phyloP scores from a whole-genome alignment of 1,140 invertebrate genomes.

The Colletes gigas region DNA sequence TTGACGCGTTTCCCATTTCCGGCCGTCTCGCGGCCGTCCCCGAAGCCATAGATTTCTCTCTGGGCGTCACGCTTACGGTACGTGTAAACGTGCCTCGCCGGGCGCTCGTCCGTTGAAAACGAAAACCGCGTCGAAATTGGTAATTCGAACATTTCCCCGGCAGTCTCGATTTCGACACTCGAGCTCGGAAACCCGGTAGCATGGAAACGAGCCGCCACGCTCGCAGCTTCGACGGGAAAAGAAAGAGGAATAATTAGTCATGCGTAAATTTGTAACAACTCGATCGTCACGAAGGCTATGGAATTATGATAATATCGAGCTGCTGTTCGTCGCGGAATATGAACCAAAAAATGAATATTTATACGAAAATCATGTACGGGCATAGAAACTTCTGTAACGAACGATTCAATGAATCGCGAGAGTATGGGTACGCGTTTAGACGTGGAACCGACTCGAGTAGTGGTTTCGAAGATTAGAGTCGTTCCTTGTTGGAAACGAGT shows the following conservation, averaged over 20 bases:
- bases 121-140: conserved; percentile 37
- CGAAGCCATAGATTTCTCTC: conserved; percentile 37
- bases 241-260: conserved; percentile 14
- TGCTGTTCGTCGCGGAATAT: too few relatives aligned
- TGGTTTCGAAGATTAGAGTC: not conserved
- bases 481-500: not conserved
- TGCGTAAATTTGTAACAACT: conserved; percentile 16
- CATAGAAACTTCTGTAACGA: not conserved
- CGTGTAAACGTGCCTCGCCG: not conserved
- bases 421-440: not conserved
- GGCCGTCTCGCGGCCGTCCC: not conserved
- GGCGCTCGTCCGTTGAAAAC: not conserved
- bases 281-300: not conserved
- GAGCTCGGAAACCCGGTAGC: not conserved
- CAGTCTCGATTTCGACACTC: conserved; percentile 21
- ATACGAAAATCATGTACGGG: not conserved
- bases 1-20: conserved; percentile 41
- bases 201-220: not conserved
- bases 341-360: not conserved
- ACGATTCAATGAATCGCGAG: not conserved
- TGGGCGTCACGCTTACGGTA: not conserved
- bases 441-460: not conserved
- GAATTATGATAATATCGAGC: conserved; percentile 6
- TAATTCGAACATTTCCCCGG: conserved; percentile 21
- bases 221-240: not conserved